Evolutionary conservation across 2,888 invertebrate species (phyloP), one percentile per base, ranked within the genome.

Genomic region (Dromius quadrimaculatus): DNA sequence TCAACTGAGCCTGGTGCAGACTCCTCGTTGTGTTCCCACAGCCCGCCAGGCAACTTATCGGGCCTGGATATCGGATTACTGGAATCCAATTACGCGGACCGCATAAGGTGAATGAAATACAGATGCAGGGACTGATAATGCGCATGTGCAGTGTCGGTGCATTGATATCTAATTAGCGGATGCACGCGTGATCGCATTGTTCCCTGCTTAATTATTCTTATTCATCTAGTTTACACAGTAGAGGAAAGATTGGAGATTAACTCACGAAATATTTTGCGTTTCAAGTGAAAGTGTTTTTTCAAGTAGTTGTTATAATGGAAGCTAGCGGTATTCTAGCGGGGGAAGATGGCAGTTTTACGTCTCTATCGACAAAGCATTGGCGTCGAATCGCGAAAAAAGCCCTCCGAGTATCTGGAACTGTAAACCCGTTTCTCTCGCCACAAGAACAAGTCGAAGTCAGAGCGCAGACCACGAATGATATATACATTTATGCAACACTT

Each of bases 71-170:
- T 82, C 81, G 81, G 79, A 79, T 81, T 81, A 79, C 79, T 78
- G 80, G 78, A 81, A 81, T 81, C 82, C 82, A 82, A 82, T 82
- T 81, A 79, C 79, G 78, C 78, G 76, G 50, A 50, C 81, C 81
- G 79, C 81, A 81, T 82, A 82, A 81, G 81, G 81, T 80, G 81
- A 81, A 82, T 81, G 81, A 82, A 82, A 81, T 81, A 81, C 36
- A 28, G 64, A 64, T 64, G 64, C 34, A 47, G 45, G 19, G 3
- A 17, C 17, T 6, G 19, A 36, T 36, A 34, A 32, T 2, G 34
- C 19, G 34, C 64, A 19, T 20, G 23, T 41, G 43, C 47, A 45
- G 64, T 64, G 64, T 66, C 50, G 50, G 65, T 20, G 65, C 65
- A 68, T 68, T 59, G 57, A 68, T 59, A 43, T 59, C 59, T 68